Base-by-base conservation (phyloP, 2,113 vertebrate genomes). In the Herpailurus yagouaroundi region DNA sequence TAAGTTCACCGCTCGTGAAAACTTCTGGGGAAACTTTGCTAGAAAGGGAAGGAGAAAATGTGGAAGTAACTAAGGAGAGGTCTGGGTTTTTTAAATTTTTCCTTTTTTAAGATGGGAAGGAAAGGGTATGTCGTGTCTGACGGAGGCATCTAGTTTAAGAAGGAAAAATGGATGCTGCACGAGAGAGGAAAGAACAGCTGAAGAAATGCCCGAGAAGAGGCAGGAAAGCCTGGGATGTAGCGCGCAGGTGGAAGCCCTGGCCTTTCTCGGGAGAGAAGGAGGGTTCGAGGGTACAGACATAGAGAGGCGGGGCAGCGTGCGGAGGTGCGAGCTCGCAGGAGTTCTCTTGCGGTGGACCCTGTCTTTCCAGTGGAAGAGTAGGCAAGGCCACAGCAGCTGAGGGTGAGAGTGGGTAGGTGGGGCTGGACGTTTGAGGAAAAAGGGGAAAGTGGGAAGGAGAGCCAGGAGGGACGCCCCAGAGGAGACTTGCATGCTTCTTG, bases 231-330 rank as follows among this genome's bases (percentile, higher is more conserved):
- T 41, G 1, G 29, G 10, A 12, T 29, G 18, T 10, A 48, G 48
- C 1, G 23, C 16, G 4, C 27, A 50, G 15, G 48, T 27, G 19
- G 38, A 68, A 63, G 12, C 2, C 1, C 15, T 7, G 2, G 19
- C 1, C 2, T 77, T 64, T 60, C 29, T 1, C 4, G 16, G 64
- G n/a, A 69, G 12, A 74, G n/a, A 55, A 77, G 7, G 16, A 2
- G 66, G 60, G 27, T 50, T n/a, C n/a, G 25, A 50, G 33, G 64
- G 8, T 45, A 4, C 8, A 2, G 45, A 23, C 41, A 19, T 25
- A 4, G n/a, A 4, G 19, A 7, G 7, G 0, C 9, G 5, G 25
- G 57, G 2, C 12, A 27, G 21, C 19, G 31, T 31, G n/a, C 55
- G 25, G 27, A 50, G 13, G 36, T 12, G 31, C 1, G 13, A 50